Evolutionary conservation across 2,888 invertebrate species (phyloP).

Genomic region (Mycalesis mineus): DNA sequence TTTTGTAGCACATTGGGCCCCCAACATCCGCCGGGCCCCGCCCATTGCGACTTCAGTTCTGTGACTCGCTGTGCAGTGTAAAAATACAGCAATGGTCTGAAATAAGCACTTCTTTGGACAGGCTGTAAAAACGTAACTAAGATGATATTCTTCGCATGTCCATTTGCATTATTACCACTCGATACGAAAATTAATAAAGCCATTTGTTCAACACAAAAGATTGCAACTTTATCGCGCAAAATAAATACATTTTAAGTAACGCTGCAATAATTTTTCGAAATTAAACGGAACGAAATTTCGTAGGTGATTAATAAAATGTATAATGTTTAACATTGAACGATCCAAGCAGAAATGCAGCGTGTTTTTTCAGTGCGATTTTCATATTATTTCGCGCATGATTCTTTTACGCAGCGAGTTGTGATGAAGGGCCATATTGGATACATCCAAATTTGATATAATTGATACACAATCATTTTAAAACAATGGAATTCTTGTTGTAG

Average conservation of each 20-base stretch:
- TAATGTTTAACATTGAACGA: background rate
- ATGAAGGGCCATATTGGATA: background rate
- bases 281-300: background rate
- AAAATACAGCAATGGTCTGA: too few relatives aligned
- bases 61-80: too few relatives aligned
- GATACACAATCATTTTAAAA: too few relatives aligned
- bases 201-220: background rate
- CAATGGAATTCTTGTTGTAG: too few relatives aligned
- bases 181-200: background rate
- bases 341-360: background rate
- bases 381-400: background rate
- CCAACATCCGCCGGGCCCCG: too few relatives aligned
- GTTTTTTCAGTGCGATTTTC: background rate
- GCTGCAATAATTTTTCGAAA: slow-evolving; percentile 4
- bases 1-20: too few relatives aligned
- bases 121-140: too few relatives aligned
- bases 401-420: background rate
- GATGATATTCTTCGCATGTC: too few relatives aligned
- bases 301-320: background rate
- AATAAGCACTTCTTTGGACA: too few relatives aligned
- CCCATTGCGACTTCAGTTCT: too few relatives aligned
- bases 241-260: background rate
- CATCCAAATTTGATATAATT: too few relatives aligned
- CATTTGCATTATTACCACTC: too few relatives aligned
- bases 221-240: background rate